Evolutionary conservation across 2,113 vertebrate genomes (phyloP), one percentile per base, ranked within the genome.

Genomic region (Hystrix cristata): DNA sequence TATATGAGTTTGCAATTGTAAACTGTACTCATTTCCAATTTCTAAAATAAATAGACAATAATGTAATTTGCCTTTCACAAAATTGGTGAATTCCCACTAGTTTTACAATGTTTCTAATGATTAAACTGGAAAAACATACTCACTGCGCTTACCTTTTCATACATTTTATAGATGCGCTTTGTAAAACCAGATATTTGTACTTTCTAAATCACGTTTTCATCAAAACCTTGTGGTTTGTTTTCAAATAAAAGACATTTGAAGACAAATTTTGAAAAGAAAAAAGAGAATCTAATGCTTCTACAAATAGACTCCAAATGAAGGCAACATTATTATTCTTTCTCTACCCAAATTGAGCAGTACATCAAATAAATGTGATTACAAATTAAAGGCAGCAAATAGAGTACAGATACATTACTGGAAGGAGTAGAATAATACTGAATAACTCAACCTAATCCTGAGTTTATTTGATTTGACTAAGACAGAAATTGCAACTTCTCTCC

Each of bases 11-110:
- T 13, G 11, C n/a, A 59, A 59, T 0, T 15, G 38, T 9, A 31
- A 64, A 34, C 14, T 13, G 71, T 46, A 84, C 90, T 62, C 38
- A 95, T n/a, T 97, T 95, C 29, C n/a, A 64, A 51, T 48, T 96
- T 93, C 94, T 94, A 91, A 98, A 91, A 96, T 87, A 97, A 98
- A 98, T 84, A 29, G 18, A 82, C 83, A 97, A 95, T 95, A 82
- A 89, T 51, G 84, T 84, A 57, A 96, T 95, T 82, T 97, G 38
- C 60, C 60, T 87, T 97, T 90, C 96, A 98, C 86, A 96, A 95
- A 98, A 97, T 95, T 87, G 96, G 92, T 60, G 97, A 97, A 93
- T 88, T 97, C 78, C 67, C 89, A 83, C 60, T 90, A 83, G 31
- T 93, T 38, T 92, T 88, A 84, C 95, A 96, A 97, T 97, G 88